phyloP scores from a whole-genome alignment of 2,888 invertebrate genomes.

The Campopleginae sp. region DNA sequence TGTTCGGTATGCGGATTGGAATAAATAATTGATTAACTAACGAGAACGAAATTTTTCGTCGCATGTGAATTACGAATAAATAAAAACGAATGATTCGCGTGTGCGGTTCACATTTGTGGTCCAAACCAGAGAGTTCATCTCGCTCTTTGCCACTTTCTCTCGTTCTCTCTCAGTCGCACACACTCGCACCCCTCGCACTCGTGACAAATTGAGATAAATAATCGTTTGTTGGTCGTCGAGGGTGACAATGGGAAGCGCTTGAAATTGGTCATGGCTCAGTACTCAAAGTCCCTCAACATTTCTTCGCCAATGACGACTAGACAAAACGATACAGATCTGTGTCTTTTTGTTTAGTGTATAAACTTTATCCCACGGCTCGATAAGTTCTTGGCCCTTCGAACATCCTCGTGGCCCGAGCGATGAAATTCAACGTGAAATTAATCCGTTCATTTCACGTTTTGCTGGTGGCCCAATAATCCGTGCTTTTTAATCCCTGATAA shows the following conservation, averaged over 20 bases:
- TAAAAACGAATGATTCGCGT: slow-evolving; percentile 47
- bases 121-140: slow-evolving; percentile 38
- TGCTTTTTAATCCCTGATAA: slow-evolving; percentile 16
- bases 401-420: neutral
- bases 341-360: slow-evolving; percentile 24
- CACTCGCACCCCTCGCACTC: slow-evolving; percentile 50
- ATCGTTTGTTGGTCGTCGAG: slow-evolving; percentile 74
- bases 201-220: slow-evolving; percentile 83
- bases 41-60: slow-evolving; percentile 6
- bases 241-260: slow-evolving; percentile 76
- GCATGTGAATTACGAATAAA: slow-evolving; percentile 32
- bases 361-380: slow-evolving; percentile 63
- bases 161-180: slow-evolving; percentile 24
- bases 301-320: slow-evolving; percentile 41
- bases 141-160: neutral
- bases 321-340: slow-evolving; percentile 59
- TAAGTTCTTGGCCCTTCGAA: slow-evolving; percentile 2
- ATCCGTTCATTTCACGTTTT: slow-evolving; percentile 3
- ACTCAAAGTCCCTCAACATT: slow-evolving; percentile 70
- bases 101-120: slow-evolving; percentile 58
- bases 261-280: slow-evolving; percentile 77
- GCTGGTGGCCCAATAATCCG: slow-evolving; percentile 12
- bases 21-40: neutral
- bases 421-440: slow-evolving; percentile 8
- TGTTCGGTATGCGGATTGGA: neutral